phyloP scores from a whole-genome alignment of 2,113 vertebrate genomes.

The Alligator sinensis region DNA sequence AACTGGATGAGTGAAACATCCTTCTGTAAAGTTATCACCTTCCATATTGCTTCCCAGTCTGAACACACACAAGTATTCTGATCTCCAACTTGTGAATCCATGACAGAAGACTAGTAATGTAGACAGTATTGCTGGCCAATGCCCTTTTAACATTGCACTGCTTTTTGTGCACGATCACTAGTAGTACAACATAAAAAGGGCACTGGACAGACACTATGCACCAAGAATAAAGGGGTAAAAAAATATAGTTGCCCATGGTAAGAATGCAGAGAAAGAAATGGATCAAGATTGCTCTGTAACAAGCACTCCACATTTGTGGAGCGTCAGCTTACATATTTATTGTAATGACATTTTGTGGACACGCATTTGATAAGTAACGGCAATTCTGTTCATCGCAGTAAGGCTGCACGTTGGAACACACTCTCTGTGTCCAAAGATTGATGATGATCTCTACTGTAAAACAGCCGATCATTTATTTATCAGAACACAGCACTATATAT shows the following conservation, averaged over 20 bases:
- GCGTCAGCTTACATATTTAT: neutral
- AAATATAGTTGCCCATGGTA: neutral
- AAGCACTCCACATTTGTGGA: neutral
- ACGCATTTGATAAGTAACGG: neutral
- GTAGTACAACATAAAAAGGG: conserved; percentile 89
- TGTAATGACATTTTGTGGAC: neutral
- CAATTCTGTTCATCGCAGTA: neutral
- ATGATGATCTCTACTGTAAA: neutral
- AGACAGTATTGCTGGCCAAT: conserved; percentile 81
- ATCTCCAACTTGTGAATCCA: neutral
- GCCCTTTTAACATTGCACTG: conserved; percentile 90
- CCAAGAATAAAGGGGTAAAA: neutral
- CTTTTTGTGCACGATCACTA: conserved; percentile 82
- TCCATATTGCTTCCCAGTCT: neutral
- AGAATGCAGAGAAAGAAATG: neutral
- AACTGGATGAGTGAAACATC: neutral
- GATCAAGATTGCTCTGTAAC: neutral
- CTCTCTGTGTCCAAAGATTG: neutral
- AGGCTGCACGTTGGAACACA: neutral
- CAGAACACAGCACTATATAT: neutral
- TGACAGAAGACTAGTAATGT: neutral
- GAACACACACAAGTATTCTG: neutral
- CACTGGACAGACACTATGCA: conserved; percentile 80
- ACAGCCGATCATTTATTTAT: neutral
- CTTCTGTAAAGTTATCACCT: neutral